A percentile compares a stretch with the other conserved stretches of the same genome.
Evolutionary conservation across 2,888 invertebrate genomes (phyloP).

Genomic region (Drosophila paranaensis): DNA sequence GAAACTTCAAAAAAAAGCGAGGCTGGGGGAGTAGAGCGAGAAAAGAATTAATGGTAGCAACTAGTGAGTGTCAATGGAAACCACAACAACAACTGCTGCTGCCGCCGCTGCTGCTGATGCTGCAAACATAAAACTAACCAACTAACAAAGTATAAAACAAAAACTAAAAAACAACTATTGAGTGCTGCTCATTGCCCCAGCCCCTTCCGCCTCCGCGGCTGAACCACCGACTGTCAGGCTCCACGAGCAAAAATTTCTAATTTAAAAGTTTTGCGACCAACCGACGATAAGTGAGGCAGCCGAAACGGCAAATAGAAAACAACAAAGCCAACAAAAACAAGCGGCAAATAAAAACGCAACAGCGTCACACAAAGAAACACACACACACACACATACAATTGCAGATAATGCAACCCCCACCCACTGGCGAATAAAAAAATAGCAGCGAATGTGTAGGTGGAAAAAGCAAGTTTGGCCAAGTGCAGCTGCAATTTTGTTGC

Average conservation of each 20-base stretch:
- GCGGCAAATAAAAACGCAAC: slow-evolving; percentile 76
- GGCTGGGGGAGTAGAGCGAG: not conserved
- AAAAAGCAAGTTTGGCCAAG: slow-evolving; percentile 62
- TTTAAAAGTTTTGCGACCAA: slow-evolving; percentile 79
- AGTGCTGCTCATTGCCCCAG: slow-evolving; percentile 58
- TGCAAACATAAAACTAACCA: slow-evolving; percentile 72
- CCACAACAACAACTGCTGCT: slow-evolving; percentile 62
- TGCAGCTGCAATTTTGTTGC: slow-evolving; percentile 62
- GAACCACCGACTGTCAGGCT: slow-evolving; percentile 31
- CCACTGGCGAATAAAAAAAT: slow-evolving; percentile 47
- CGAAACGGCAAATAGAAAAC: slow-evolving; percentile 56
- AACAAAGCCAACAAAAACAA: slow-evolving; percentile 49
- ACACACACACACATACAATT: slow-evolving; percentile 33
- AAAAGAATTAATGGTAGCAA: slow-evolving; percentile 78
- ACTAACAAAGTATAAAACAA: slow-evolving; percentile 74
- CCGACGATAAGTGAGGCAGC: slow-evolving; percentile 60
- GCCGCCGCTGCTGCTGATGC: slow-evolving; percentile 35
- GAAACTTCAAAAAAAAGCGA: not conserved
- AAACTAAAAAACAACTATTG: slow-evolving; percentile 64
- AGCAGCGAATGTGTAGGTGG: slow-evolving; percentile 43
- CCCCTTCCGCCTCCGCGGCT: not conserved
- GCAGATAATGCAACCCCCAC: slow-evolving; percentile 74
- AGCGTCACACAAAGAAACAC: slow-evolving; percentile 33
- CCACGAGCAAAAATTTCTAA: slow-evolving; percentile 79
- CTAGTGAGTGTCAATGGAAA: slow-evolving; percentile 74